Evolutionary conservation across 2,113 vertebrate genomes (phyloP).

Genomic region (Crypturellus undulatus): DNA sequence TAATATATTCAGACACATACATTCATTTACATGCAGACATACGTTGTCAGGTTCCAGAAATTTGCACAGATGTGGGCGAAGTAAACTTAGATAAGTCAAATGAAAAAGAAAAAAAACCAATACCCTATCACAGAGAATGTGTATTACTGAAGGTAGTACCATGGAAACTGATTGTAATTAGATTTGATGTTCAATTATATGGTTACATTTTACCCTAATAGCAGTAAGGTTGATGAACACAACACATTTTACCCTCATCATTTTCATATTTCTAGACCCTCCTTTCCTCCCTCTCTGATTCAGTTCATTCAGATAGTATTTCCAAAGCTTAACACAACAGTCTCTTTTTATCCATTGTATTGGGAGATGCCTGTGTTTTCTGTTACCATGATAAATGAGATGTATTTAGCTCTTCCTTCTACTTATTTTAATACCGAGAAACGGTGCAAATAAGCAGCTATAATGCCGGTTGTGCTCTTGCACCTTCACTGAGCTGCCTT

Average conservation of each 20-base stretch:
- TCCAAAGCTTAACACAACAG: background rate
- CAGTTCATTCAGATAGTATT: background rate
- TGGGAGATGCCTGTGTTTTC: background rate
- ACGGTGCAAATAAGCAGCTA: background rate
- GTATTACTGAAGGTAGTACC: slow-evolving; percentile 16
- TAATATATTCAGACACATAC: background rate
- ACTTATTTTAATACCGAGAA: background rate
- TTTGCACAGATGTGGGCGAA: background rate
- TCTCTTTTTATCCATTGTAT: background rate
- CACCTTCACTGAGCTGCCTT: background rate
- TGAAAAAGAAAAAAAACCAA: background rate
- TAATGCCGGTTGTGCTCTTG: background rate
- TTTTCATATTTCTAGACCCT: background rate
- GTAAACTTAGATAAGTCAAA: slow-evolving; percentile 16
- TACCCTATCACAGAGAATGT: background rate
- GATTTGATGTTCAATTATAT: slow-evolving; percentile 41
- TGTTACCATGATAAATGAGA: background rate
- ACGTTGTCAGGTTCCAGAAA: background rate
- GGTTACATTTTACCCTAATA: slow-evolving; percentile 38
- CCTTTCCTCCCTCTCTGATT: background rate
- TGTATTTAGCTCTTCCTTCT: background rate
- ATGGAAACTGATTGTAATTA: slow-evolving; percentile 30
- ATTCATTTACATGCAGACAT: slow-evolving; percentile 10
- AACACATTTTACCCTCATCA: background rate
- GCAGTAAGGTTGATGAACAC: background rate